Evolutionary conservation across 2,888 invertebrate species (phyloP), one percentile per base, ranked within the genome.

Genomic region (Cremastinae sp.): DNA sequence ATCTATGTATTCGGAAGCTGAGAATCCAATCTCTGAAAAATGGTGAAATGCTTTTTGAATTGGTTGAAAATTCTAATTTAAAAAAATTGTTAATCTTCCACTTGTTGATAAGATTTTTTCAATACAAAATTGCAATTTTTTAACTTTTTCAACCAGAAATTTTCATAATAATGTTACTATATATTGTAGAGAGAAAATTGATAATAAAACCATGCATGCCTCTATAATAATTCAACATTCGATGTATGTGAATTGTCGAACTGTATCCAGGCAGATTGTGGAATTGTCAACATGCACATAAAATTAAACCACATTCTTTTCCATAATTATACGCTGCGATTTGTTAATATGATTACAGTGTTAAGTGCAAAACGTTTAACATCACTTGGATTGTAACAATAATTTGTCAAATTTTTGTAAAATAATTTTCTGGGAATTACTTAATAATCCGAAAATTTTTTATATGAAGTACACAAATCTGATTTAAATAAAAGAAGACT

Each of bases 201-300:
- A 47, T 45, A 37, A 61, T 14, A 59, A 74, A 62, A 61, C 72
- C 72, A 51, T 22, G 43, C 37, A 72, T 68, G 72, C 62, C 75
- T 68, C 65, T 45, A 53, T 22, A 53, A 61, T 37, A 62, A 49
- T 47, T 28, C 45, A 51, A 68, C 56, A 61, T 72, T 59, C 43
- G 62, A 18, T 49, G 1, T n/a, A 28, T 10, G 51, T 39, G 18
- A 64, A 55, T 43, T 14, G 12, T 9, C 59, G 37, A 66, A 47
- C 12, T 18, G 4, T 39, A 20, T 14, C 22, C 8, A 39, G 65
- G 59, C 47, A 74, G 55, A 47, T 10, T 58, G 71, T 53, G 64
- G 56, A 68, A 64, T 73, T 68, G 43, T 61, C 45, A n/a, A n/a
- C 28, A 75, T 55, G 39, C 47, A 53, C 39, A 43, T 49, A 56